Evolutionary conservation across 2,797 vertebrate genomes (phyloP), one percentile per base, ranked within the genome.

Genomic region (Parambassis ranga): DNA sequence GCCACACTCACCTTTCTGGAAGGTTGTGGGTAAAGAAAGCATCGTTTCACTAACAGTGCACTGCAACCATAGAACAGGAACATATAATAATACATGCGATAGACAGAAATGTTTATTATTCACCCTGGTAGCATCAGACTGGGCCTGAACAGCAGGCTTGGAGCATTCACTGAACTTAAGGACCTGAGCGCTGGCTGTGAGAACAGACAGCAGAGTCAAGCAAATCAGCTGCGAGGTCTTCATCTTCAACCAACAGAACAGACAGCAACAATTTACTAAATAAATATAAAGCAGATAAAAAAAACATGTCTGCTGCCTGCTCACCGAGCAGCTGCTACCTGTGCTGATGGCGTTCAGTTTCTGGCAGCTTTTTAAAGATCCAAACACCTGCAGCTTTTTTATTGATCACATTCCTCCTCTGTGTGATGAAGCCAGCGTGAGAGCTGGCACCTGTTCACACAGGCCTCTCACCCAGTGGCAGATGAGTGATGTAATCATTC

Each of bases 1-100:
- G 82, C 85, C 43, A 51, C 95, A 96, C 31, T 88, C 84, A 43
- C 94, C 93, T 42, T 83, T 90, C 87, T 95, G 93, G 18, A 94
- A 95, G 24, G 6, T 19, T 3, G 74, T 67, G 0, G 92, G 92
- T 51, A 95, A n/a, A n/a, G n/a, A n/a, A n/a, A n/a, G n/a, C n/a
- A n/a, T n/a, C n/a, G n/a, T n/a, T n/a, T n/a, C n/a, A n/a, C n/a
- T n/a, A n/a, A n/a, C n/a, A n/a, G n/a, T n/a, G n/a, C n/a, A n/a
- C n/a, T n/a, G n/a, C n/a, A n/a, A n/a, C n/a, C n/a, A n/a, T n/a
- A n/a, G n/a, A n/a, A n/a, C n/a, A n/a, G n/a, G n/a, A n/a, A n/a
- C n/a, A n/a, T n/a, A n/a, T n/a, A n/a, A n/a, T n/a, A n/a, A n/a
- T n/a, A n/a, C n/a, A n/a, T n/a, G n/a, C n/a, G n/a, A n/a, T n/a